phyloP scores from a whole-genome alignment of 2,113 vertebrate species.

The Sinocyclocheilus maitianheensis region DNA sequence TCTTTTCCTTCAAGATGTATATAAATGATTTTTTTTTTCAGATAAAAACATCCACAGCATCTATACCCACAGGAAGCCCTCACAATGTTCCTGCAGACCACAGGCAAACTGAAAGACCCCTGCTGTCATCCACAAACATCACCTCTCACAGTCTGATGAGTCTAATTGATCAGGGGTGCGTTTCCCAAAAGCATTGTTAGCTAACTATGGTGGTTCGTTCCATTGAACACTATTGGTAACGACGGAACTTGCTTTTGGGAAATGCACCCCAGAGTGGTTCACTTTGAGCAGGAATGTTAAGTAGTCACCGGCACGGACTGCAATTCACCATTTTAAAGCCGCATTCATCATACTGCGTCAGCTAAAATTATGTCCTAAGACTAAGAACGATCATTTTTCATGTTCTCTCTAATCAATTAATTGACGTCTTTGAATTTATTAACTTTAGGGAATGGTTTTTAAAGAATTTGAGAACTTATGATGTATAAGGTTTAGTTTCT shows the following conservation, averaged over 20 bases:
- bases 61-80: background rate
- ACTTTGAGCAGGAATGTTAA: background rate
- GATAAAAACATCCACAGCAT: background rate
- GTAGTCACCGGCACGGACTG: conserved; percentile 28
- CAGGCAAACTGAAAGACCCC: conserved; percentile 8
- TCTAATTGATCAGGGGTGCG: conserved; percentile 39
- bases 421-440: conserved; percentile 48
- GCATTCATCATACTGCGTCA: conserved; percentile 20
- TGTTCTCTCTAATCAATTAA: conserved; percentile 43
- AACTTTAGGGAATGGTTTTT: conserved; percentile 40
- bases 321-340: conserved; percentile 29
- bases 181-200: too few relatives aligned
- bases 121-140: conserved; percentile 34
- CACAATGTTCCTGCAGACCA: background rate
- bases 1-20: background rate
- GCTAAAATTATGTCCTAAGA: conserved; percentile 25
- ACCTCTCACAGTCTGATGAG: background rate
- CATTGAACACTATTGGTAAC: too few relatives aligned
- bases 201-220: too few relatives aligned
- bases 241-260: too few relatives aligned
- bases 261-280: background rate
- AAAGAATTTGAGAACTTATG: conserved; percentile 42
- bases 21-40: background rate
- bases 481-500: conserved; percentile 43
- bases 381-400: conserved; percentile 52